Percentiles rank a stretch among this genome's conserved stretches.
Conservation (phyloP, 2,113 vertebrate genomes). For the Spizaetus ornatus region DNA sequence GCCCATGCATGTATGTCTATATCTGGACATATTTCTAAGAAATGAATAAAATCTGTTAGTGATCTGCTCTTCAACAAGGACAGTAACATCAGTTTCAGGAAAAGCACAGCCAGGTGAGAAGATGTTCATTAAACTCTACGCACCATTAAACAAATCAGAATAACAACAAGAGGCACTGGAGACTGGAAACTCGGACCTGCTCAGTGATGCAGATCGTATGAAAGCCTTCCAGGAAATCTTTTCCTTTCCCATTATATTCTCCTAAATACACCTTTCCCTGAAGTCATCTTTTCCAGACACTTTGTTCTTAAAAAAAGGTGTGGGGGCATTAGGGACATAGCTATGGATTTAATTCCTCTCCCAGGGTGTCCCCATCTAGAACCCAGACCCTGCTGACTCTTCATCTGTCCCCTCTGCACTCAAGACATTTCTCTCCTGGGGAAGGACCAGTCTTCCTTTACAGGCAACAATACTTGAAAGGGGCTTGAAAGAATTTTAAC, state of each 20-base stretch:
- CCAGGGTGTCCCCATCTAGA: background rate
- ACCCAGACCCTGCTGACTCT: background rate
- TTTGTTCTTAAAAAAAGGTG: background rate
- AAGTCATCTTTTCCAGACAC: background rate
- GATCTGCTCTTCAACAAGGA: background rate
- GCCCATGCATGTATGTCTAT: background rate
- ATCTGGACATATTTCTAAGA: background rate
- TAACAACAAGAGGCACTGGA: background rate
- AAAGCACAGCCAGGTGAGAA: background rate
- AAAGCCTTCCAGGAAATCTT: background rate
- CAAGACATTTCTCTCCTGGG: background rate
- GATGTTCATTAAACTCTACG: background rate
- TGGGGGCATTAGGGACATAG: rapidly evolving
- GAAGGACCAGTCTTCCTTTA: background rate
- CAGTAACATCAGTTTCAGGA: background rate
- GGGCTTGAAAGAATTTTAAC: background rate
- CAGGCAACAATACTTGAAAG: background rate
- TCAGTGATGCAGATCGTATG: background rate
- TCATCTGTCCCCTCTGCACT: background rate
- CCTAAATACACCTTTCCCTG: background rate
- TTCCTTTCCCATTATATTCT: background rate
- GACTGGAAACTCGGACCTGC: background rate
- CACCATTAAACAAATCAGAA: background rate
- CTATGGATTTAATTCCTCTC: background rate
- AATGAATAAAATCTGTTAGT: background rate